phyloP scores from a whole-genome alignment of 2,113 vertebrate species.

The Oncorhynchus nerka region DNA sequence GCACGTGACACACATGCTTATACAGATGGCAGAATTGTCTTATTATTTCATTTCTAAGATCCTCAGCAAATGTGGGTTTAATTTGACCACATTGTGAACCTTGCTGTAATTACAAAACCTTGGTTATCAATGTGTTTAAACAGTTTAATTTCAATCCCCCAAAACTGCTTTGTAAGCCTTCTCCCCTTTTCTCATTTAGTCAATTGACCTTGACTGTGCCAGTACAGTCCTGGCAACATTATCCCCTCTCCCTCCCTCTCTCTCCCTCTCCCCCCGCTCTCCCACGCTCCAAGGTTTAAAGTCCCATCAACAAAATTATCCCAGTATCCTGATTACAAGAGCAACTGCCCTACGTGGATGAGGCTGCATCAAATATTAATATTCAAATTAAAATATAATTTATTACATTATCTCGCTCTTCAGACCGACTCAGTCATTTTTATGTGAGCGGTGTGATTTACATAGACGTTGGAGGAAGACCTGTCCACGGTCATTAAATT shows the following conservation, averaged over 20 bases:
- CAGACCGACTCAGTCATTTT: slow-evolving; percentile 80
- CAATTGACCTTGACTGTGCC: slow-evolving; percentile 54
- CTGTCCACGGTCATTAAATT: slow-evolving; percentile 84
- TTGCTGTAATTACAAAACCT: slow-evolving; percentile 39
- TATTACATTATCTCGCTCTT: slow-evolving; percentile 80
- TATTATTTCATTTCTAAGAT: slow-evolving; percentile 18
- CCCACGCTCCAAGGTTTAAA: slow-evolving; percentile 44
- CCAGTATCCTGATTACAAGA: slow-evolving; percentile 62
- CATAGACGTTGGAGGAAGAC: slow-evolving; percentile 73
- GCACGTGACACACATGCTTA: neutral
- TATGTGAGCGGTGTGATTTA: slow-evolving; percentile 80
- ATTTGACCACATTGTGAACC: slow-evolving; percentile 35
- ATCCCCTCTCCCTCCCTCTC: slow-evolving; percentile 1
- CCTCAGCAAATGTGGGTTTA: slow-evolving; percentile 38
- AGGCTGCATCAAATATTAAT: slow-evolving; percentile 73
- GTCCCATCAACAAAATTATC: slow-evolving; percentile 66
- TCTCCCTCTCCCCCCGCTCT: neutral
- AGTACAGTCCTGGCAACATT: slow-evolving; percentile 20
- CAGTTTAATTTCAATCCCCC: slow-evolving; percentile 23
- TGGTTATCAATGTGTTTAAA: slow-evolving; percentile 42
- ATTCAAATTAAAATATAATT: slow-evolving; percentile 67
- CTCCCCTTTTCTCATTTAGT: slow-evolving; percentile 24
- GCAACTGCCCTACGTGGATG: slow-evolving; percentile 62
- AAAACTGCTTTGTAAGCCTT: slow-evolving; percentile 40
- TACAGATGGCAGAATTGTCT: slow-evolving; percentile 36